Conservation (phyloP, 2,113 vertebrate species). For the Mus spicilegus region DNA sequence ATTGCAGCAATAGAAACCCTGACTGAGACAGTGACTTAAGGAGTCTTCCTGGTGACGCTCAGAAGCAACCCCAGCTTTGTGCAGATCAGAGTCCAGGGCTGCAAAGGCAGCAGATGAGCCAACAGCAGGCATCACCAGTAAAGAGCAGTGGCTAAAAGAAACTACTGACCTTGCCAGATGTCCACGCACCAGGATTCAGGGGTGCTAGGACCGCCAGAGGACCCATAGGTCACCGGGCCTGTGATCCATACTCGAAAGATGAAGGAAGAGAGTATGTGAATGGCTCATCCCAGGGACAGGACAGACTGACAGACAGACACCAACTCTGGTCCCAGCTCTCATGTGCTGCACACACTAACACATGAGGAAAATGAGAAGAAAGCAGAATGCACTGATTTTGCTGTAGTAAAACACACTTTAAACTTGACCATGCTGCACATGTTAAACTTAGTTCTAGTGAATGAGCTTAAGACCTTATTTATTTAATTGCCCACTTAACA, state of each 20-base stretch:
- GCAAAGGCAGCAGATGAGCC: neutral
- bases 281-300: neutral
- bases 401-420: neutral
- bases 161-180: neutral
- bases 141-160: constrained; percentile 28
- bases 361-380: neutral
- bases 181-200: neutral
- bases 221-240: neutral
- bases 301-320: neutral
- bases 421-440: neutral
- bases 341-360: neutral
- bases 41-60: neutral
- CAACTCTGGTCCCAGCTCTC: neutral
- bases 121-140: neutral
- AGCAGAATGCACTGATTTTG: neutral
- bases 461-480: too few species aligned
- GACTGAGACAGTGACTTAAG: neutral
- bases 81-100: neutral
- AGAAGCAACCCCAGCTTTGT: neutral
- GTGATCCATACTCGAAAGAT: neutral
- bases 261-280: neutral
- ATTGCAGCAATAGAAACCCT: neutral
- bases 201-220: neutral
- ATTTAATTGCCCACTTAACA: neutral
- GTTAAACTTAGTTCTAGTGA: neutral